These are phyloP conservation scores for Meghimatium bilineatum DNA, from an alignment of 2,888 invertebrate genomes.

Conservation along the genomic window DNA sequence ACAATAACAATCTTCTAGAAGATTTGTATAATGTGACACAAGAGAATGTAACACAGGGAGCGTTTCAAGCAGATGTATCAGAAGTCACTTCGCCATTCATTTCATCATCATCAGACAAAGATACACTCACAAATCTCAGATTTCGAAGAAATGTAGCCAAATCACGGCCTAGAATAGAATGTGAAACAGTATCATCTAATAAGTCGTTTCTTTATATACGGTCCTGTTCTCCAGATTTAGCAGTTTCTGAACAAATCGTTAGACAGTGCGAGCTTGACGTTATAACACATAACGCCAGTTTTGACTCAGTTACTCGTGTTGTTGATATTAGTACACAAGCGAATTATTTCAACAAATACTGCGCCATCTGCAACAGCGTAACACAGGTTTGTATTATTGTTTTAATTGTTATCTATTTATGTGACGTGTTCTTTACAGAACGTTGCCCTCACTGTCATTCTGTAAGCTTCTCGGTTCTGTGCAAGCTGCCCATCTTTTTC, in stretches of 20 bases:
- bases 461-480: too few species aligned
- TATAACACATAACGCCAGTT: not conserved
- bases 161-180: not conserved
- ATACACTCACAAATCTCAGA: not conserved
- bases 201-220: not conserved
- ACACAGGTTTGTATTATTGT: too few species aligned
- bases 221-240: not conserved
- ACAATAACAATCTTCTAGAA: too few species aligned
- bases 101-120: not conserved
- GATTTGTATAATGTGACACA: too few species aligned
- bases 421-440: too few species aligned
- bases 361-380: conserved; percentile 18
- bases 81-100: not conserved
- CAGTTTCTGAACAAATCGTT: not conserved
- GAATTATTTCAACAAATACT: conserved; percentile 18
- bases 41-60: too few species aligned
- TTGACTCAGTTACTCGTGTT: not conserved
- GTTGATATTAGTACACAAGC: not conserved
- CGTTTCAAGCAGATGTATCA: not conserved
- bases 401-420: too few species aligned
- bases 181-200: not conserved
- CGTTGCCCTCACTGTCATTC: too few species aligned
- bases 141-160: not conserved
- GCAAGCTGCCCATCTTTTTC: too few species aligned
- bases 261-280: not conserved